These are phyloP conservation scores for Drosophila malerkotliana DNA, from an alignment of 1,140 invertebrate species.

Conservation along the genomic window DNA sequence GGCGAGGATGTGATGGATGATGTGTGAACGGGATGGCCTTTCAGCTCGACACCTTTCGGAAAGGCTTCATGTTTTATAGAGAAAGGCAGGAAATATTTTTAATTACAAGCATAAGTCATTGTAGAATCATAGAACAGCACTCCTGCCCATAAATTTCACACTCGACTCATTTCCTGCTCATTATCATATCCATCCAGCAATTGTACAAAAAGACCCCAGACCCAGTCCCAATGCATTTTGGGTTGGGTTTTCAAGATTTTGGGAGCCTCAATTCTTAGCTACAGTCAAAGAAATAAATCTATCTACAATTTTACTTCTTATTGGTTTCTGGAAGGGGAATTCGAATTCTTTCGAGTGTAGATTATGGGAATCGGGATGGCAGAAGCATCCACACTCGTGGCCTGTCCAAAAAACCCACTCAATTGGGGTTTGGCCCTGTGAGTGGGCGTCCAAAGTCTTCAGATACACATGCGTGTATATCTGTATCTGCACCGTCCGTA, in stretches of 20 bases:
- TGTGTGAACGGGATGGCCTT: slow-evolving; percentile 34
- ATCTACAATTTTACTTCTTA: neutral
- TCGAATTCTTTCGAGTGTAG: slow-evolving; percentile 1
- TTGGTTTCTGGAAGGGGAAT: too few species aligned
- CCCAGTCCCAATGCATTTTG: slow-evolving; percentile 40
- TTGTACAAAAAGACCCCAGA: slow-evolving; percentile 48
- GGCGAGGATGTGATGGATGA: slow-evolving; percentile 14
- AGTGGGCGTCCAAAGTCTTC: slow-evolving; percentile 58
- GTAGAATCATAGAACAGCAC: slow-evolving; percentile 48
- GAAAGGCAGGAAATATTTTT: slow-evolving; percentile 47
- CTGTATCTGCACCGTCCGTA: slow-evolving; percentile 11
- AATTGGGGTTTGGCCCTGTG: slow-evolving; percentile 69
- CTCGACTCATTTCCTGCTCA: slow-evolving; percentile 80
- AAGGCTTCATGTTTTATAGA: slow-evolving; percentile 40
- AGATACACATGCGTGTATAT: slow-evolving; percentile 42
- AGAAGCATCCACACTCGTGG: slow-evolving; percentile 41
- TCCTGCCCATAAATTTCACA: slow-evolving; percentile 79
- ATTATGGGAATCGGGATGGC: slow-evolving; percentile 19
- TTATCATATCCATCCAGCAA: slow-evolving; percentile 61
- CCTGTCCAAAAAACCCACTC: slow-evolving; percentile 75
- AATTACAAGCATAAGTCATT: slow-evolving; percentile 72
- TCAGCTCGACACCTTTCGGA: slow-evolving; percentile 21
- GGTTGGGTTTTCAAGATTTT: slow-evolving; percentile 40
- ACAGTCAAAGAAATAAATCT: slow-evolving; percentile 1
- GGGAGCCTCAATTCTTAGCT: slow-evolving; percentile 19